Percentiles rank a stretch among this genome's conserved stretches.
Evolutionary conservation across 1,140 invertebrate species (phyloP).

Genomic region (Musca domestica): DNA sequence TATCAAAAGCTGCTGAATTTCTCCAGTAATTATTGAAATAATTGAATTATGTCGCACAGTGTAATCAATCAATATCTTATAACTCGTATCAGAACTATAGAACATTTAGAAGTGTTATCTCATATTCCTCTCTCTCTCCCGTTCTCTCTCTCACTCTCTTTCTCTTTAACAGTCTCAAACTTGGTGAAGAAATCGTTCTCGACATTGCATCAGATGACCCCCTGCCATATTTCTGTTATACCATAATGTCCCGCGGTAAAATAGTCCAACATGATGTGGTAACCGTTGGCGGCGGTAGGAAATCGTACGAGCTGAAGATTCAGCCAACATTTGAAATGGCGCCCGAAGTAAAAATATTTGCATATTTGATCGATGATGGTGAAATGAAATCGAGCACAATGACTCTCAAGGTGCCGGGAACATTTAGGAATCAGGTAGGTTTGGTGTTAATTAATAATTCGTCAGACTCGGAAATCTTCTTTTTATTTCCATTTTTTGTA

Average conservation of each 20-base stretch:
- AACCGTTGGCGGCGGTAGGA: constrained; percentile 16
- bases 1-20: too few species aligned
- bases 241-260: constrained; percentile 84
- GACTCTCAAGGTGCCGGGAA: constrained; percentile 60
- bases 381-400: constrained; percentile 80
- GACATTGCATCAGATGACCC: constrained; percentile 77
- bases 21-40: too few species aligned
- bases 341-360: constrained; percentile 63
- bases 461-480: too few species aligned
- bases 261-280: constrained; percentile 69
- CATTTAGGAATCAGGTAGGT: background rate
- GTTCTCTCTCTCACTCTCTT: background rate
- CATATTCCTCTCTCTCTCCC: too few species aligned
- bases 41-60: too few species aligned
- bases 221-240: constrained; percentile 72
- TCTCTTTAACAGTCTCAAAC: constrained; percentile 55
- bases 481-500: too few species aligned
- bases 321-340: constrained; percentile 73
- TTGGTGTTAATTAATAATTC: too few species aligned
- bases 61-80: too few species aligned
- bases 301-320: constrained; percentile 56
- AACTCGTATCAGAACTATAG: too few species aligned
- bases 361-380: constrained; percentile 47
- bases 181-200: constrained; percentile 74
- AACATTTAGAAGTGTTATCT: too few species aligned